Evolutionary conservation across 2,797 vertebrate species (phyloP).

Genomic region (Microhierax caerulescens): DNA sequence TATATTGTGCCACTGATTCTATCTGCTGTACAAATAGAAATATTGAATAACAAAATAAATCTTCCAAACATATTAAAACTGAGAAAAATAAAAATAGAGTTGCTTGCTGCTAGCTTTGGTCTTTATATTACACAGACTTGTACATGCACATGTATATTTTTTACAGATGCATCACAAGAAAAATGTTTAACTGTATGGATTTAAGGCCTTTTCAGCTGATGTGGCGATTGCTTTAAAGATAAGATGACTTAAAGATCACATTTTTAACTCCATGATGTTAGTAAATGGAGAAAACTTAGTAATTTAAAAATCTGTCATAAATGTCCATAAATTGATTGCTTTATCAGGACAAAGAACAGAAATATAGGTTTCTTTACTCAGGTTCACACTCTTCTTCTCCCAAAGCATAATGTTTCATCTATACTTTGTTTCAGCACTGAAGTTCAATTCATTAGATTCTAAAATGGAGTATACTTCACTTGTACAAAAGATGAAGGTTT

Average conservation of each 20-base stretch:
- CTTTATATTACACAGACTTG: neutral
- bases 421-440: neutral
- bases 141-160: accelerated
- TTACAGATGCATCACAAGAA: neutral
- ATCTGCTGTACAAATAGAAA: constrained; percentile 75
- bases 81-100: neutral
- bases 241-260: neutral
- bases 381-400: neutral
- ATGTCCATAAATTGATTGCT: neutral
- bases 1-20: constrained; percentile 67
- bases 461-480: neutral
- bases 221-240: neutral
- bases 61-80: neutral
- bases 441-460: neutral
- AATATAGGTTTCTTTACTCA: neutral
- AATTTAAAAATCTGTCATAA: neutral
- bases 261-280: neutral
- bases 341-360: neutral
- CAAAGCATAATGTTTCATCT: neutral
- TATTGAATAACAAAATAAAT: constrained; percentile 70
- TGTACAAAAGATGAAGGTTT: neutral
- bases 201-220: neutral
- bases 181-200: neutral
- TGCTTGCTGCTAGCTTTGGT: neutral
- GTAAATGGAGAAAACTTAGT: neutral